A percentile compares a stretch with the other conserved stretches of the same genome.
Conservation (phyloP, 2,888 invertebrate species). For the Ctenicera cuprea region DNA sequence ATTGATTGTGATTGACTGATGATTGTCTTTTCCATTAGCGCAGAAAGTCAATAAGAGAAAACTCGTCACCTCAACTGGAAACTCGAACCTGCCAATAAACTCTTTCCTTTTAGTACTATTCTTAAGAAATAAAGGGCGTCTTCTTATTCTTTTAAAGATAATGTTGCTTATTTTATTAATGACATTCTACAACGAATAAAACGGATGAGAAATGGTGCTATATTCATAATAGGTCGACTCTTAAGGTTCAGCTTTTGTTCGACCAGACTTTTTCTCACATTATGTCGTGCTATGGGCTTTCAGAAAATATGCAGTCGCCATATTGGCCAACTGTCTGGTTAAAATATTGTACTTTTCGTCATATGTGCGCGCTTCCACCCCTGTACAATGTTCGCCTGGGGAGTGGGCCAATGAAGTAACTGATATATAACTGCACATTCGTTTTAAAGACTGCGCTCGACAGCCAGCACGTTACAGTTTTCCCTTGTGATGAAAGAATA, state of each 20-base stretch:
- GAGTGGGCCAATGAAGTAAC: constrained; percentile 47
- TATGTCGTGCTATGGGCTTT: constrained; percentile 8
- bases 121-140: constrained; percentile 8
- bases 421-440: constrained; percentile 50
- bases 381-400: constrained; percentile 35
- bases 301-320: constrained; percentile 36
- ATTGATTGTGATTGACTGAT: constrained; percentile 40
- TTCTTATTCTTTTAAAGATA: constrained; percentile 8
- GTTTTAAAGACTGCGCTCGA: constrained; percentile 48
- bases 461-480: constrained; percentile 47
- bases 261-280: background rate
- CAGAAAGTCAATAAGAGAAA: constrained; percentile 39
- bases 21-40: constrained; percentile 43
- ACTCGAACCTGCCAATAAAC: constrained; percentile 35
- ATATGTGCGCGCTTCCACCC: constrained; percentile 34
- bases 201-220: constrained; percentile 17
- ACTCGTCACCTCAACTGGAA: constrained; percentile 27
- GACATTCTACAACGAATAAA: constrained; percentile 16
- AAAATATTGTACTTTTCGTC: constrained; percentile 47
- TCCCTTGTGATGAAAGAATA: constrained; percentile 45
- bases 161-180: constrained; percentile 42
- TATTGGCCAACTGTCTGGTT: constrained; percentile 37
- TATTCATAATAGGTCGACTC: constrained; percentile 19
- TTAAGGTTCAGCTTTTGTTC: constrained; percentile 16
- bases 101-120: constrained; percentile 22